A percentile compares a stretch with the other conserved stretches of the same genome.
These are phyloP conservation scores for Palaemon carinicauda DNA, from an alignment of 1,140 invertebrate genomes.

Conservation along the genomic window DNA sequence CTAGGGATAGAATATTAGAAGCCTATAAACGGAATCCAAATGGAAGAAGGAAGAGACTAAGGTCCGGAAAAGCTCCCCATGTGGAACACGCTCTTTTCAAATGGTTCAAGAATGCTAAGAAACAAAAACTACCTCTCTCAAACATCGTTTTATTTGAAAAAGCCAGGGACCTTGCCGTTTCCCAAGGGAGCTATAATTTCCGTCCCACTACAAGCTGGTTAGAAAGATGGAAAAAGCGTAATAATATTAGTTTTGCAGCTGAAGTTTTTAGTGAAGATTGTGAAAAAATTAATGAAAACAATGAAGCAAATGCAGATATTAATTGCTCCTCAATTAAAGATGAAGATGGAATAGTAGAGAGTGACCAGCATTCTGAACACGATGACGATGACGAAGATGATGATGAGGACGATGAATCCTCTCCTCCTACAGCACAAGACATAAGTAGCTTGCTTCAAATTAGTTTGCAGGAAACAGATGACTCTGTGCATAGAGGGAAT, in stretches of 20 bases:
- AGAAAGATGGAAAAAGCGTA: constrained; percentile 23
- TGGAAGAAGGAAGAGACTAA: constrained; percentile 31
- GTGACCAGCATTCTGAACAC: constrained; percentile 18
- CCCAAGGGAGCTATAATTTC: constrained; percentile 17
- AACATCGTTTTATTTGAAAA: constrained; percentile 33
- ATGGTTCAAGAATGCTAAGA: constrained; percentile 25
- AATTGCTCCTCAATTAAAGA: constrained; percentile 2
- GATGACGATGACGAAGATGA: not conserved
- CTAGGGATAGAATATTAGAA: constrained; percentile 20
- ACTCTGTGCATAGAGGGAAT: constrained; percentile 17
- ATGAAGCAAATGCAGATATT: not conserved
- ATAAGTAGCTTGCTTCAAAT: constrained; percentile 22
- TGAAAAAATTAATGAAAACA: not conserved
- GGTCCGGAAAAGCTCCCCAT: constrained; percentile 24
- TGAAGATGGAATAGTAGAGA: not conserved
- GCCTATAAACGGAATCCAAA: constrained; percentile 26
- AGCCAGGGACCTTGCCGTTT: constrained; percentile 25
- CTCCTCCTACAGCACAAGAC: constrained; percentile 12
- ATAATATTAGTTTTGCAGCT: constrained; percentile 16
- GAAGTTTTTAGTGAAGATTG: not conserved
- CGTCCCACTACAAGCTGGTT: constrained; percentile 16
- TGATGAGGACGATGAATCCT: not conserved
- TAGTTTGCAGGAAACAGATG: constrained; percentile 27
- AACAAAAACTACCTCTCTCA: constrained; percentile 16
- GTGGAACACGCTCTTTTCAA: constrained; percentile 16